Evolutionary conservation across 1,140 invertebrate genomes (phyloP), one percentile per base, ranked within the genome.

Genomic region (Ceratoteleas bidentatus): DNA sequence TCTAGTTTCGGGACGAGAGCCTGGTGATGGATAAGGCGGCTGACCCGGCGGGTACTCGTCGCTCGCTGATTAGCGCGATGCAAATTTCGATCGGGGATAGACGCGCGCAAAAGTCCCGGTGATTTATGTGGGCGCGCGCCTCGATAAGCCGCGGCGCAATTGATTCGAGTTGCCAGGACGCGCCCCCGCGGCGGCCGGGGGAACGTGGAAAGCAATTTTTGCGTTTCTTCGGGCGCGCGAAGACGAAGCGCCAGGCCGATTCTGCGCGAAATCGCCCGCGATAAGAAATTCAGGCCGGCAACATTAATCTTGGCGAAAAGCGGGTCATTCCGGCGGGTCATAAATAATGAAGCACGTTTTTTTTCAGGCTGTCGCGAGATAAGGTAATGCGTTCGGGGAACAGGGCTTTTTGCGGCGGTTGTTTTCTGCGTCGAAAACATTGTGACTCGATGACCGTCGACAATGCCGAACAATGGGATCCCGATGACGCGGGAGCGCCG

Each of bases 381-480:
- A 80, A 73, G 64, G 53, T 73, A 73, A 73, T 73, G 69, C 61
- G 56, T 73, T 73, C 49, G 69, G 56, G 52, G 14, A 69, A 69
- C 77, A 62, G 24, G 15, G 52, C 33, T 73, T 80, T 68, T 73
- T 34, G 36, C 38, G 13, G 8, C 38, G 14, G 34, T 11, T 56
- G 32, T 57, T 57, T 47, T 40, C 45, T 40, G 40, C 52, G 40
- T 69, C 13, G 58, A 65, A 69, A 74, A 75, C 68, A 60, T 60
- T 70, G 72, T 62, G 61, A 54, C 24, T 58, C 57, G 58, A 76
- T 50, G 64, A 61, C 50, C 58, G 34, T 13, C 83, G 87, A 88
- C 84, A 82, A 86, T 87, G 84, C 82, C 84, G 84, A 84, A 88
- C 87, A 88, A 88, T 88, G 77, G 87, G 84, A 84, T 83, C 74